Evolutionary conservation across 2,113 vertebrate species (phyloP).

Genomic region (Lanius collurio): DNA sequence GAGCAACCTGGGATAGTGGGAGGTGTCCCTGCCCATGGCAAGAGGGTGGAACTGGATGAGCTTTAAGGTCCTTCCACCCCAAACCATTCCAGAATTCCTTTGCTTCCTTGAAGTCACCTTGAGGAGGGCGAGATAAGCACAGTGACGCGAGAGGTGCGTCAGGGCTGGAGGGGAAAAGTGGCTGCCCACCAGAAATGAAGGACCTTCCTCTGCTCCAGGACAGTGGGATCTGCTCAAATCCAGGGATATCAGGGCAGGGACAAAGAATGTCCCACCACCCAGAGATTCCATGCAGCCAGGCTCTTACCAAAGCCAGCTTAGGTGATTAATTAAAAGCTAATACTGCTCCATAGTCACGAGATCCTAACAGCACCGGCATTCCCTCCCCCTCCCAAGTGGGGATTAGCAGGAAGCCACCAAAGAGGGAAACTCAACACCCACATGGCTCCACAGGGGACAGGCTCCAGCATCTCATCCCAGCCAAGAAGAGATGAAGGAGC

Average conservation of each 20-base stretch:
- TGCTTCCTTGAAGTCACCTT: slow-evolving; percentile 42
- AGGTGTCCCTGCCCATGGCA: background rate
- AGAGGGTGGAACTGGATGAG: background rate
- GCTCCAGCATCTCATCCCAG: background rate
- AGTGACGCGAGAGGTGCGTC: background rate
- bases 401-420: slow-evolving; percentile 50
- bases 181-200: background rate
- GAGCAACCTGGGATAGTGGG: background rate
- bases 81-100: background rate
- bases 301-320: slow-evolving; percentile 71
- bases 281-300: background rate
- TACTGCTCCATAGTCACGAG: slow-evolving; percentile 72
- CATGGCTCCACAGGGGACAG: accelerated
- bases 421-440: background rate
- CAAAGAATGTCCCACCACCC: background rate
- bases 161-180: background rate
- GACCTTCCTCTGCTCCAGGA: background rate
- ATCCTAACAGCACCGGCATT: background rate
- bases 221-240: background rate
- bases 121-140: slow-evolving; percentile 19
- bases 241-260: background rate
- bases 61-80: background rate
- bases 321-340: slow-evolving; percentile 78
- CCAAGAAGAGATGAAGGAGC: background rate
- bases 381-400: slow-evolving; percentile 9